Conservation (phyloP, 2,888 invertebrate species). For the Cosmia pyralina region DNA sequence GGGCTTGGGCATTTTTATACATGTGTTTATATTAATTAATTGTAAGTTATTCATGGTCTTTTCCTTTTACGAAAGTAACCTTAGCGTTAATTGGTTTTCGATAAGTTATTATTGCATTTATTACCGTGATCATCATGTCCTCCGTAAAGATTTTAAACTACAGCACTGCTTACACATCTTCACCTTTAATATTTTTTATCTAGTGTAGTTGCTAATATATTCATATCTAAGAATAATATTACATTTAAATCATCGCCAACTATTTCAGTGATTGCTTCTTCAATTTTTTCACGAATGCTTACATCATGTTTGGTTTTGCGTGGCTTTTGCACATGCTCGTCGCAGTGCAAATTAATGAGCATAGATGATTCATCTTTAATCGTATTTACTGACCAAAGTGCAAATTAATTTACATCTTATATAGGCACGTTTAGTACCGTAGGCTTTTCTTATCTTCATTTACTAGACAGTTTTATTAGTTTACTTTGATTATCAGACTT, state of each 20-base stretch:
- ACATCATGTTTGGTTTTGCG: constrained; percentile 70
- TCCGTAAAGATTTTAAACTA: background rate
- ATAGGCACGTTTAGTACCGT: background rate
- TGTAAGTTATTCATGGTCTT: constrained; percentile 3
- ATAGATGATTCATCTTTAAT: constrained; percentile 65
- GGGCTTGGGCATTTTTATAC: constrained; percentile 41
- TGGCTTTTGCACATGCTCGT: constrained; percentile 61
- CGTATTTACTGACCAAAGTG: constrained; percentile 44
- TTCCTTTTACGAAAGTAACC: constrained; percentile 1
- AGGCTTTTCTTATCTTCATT: constrained; percentile 3
- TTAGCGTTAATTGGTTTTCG: background rate
- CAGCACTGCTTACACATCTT: background rate
- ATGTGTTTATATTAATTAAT: constrained; percentile 16
- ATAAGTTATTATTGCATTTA: constrained; percentile 2
- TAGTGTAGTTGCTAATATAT: background rate
- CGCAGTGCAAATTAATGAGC: constrained; percentile 51
- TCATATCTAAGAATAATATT: constrained; percentile 20
- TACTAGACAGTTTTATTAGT: background rate
- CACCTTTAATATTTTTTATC: background rate
- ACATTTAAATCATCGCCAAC: constrained; percentile 62
- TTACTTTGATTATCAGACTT: background rate
- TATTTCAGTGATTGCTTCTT: constrained; percentile 71
- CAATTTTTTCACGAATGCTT: constrained; percentile 71
- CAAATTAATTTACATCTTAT: constrained; percentile 28
- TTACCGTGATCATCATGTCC: background rate